Evolutionary conservation across 2,113 vertebrate genomes (phyloP).

Genomic region (Hyla sarda): DNA sequence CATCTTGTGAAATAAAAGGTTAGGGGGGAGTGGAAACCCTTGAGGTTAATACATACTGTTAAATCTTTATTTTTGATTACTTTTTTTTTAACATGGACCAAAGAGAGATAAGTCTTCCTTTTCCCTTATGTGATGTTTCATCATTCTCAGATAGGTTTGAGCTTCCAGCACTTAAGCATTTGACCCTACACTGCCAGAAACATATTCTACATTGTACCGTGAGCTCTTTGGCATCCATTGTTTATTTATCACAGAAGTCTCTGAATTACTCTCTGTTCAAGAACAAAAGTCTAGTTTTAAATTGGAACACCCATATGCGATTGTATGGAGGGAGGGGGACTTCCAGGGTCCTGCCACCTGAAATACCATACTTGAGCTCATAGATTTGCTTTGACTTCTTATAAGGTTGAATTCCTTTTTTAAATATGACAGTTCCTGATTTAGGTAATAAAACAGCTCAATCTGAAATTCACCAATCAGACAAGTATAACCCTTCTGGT

Average conservation of each 20-base stretch:
- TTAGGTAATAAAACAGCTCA: slow-evolving; percentile 2
- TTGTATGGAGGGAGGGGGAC: neutral
- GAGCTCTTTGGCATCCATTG: slow-evolving; percentile 28
- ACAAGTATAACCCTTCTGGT: slow-evolving; percentile 15
- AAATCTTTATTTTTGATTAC: neutral
- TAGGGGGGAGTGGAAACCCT: neutral
- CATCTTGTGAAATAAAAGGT: neutral
- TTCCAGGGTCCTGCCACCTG: neutral
- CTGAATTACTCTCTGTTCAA: neutral
- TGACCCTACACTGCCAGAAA: slow-evolving; percentile 23
- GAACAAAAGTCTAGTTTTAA: neutral
- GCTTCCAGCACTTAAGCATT: slow-evolving; percentile 33
- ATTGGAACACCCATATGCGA: neutral
- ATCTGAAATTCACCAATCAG: neutral
- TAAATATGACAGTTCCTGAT: slow-evolving; percentile 42
- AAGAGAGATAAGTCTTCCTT: slow-evolving; percentile 55
- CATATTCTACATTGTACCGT: neutral
- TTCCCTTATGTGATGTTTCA: neutral
- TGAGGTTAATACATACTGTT: neutral
- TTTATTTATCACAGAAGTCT: neutral
- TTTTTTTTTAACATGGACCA: slow-evolving; percentile 10
- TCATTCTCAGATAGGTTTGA: neutral
- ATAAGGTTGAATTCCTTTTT: slow-evolving; percentile 67
- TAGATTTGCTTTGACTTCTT: neutral
- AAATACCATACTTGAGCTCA: too few species aligned